phyloP scores from a whole-genome alignment of 2,113 vertebrate species.

The Xenus cinereus region DNA sequence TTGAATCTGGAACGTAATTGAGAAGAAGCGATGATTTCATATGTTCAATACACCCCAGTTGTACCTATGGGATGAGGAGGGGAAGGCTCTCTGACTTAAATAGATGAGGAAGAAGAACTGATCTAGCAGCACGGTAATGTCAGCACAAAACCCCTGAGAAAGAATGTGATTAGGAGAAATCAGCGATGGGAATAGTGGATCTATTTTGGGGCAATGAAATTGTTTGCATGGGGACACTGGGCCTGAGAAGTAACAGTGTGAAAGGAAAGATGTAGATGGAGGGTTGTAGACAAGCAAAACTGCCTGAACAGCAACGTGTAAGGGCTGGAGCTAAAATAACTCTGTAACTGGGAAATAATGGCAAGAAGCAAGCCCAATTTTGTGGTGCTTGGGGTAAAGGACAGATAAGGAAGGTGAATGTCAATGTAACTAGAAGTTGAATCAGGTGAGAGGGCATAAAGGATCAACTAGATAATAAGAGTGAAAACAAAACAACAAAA shows the following conservation, averaged over 20 bases:
- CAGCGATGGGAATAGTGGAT: background rate
- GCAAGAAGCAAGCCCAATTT: background rate
- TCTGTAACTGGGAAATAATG: background rate
- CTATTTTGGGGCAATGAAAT: background rate
- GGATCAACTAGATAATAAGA: background rate
- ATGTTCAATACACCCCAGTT: background rate
- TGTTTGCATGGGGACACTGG: background rate
- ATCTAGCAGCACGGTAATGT: background rate
- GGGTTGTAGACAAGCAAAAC: background rate
- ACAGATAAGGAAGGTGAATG: background rate
- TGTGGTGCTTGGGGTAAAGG: background rate
- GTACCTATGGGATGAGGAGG: background rate
- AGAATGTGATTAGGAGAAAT: background rate
- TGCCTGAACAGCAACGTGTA: background rate
- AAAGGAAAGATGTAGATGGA: background rate
- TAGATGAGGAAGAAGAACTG: background rate
- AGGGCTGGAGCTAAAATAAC: background rate
- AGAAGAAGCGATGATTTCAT: background rate
- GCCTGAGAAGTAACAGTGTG: background rate
- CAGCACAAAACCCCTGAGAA: background rate
- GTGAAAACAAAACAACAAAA: background rate
- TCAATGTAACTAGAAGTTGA: background rate
- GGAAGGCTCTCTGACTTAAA: background rate
- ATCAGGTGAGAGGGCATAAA: background rate
- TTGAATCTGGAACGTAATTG: background rate